Percentiles rank a stretch among this genome's conserved stretches.
Evolutionary conservation across 2,113 vertebrate species (phyloP).

Genomic region (Corythornis cristatus): DNA sequence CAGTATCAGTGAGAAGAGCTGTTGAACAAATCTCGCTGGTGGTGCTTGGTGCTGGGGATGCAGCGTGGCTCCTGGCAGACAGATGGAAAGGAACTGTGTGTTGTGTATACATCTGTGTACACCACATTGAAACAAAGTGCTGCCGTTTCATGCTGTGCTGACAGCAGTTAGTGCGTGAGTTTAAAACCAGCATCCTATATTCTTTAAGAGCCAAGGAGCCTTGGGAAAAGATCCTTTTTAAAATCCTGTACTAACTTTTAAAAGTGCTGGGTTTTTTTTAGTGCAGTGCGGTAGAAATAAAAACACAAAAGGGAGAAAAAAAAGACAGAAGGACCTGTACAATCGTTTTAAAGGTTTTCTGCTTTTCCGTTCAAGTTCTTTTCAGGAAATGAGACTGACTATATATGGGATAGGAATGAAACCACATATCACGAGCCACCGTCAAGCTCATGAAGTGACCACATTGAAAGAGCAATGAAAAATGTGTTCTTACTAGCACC

Average conservation of each 20-base stretch:
- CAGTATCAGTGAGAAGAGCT: neutral
- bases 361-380: neutral
- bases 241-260: neutral
- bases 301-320: neutral
- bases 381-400: conserved; percentile 19
- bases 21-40: neutral
- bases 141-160: neutral
- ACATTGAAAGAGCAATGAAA: conserved; percentile 17
- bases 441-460: neutral
- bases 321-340: neutral
- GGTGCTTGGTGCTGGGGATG: neutral
- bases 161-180: neutral
- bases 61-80: neutral
- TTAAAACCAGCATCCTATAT: neutral
- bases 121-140: neutral
- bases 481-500: neutral
- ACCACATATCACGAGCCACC: conserved; percentile 7
- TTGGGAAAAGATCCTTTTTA: neutral
- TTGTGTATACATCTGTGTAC: neutral
- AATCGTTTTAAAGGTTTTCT: neutral
- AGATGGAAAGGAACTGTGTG: neutral
- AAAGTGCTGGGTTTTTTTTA: neutral
- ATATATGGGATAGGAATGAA: neutral
- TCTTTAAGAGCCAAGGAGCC: neutral
- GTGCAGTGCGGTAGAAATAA: neutral